Evolutionary conservation across 2,888 invertebrate species (phyloP), one percentile per base, ranked within the genome.

Genomic region (Synanthedon tipuliformis): DNA sequence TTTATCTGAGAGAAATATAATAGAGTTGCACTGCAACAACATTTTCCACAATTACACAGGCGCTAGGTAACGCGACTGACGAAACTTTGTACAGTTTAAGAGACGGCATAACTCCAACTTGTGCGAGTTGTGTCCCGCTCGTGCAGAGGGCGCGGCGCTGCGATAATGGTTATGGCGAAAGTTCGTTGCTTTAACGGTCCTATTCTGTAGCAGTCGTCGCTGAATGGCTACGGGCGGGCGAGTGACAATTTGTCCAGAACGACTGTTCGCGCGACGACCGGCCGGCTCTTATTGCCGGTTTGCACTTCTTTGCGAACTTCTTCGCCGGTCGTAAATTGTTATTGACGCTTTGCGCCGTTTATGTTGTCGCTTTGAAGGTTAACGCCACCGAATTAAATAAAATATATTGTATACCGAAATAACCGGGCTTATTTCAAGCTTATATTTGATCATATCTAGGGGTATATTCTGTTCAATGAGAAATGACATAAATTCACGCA

Each of bases 101-200:
- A 45, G 45, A 13, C 45, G 15, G n/a, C 41, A 27, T 50, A 40
- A 40, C 48, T 52, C 49, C 52, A 64, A 65, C 66, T 75, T 70
- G 64, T 54, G 52, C 73, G 74, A 63, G 55, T 61, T 55, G 54
- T 59, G 63, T 62, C 65, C 69, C 59, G 34, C 34, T 34, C 34
- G 34, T 34, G 34, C 34, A 34, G 10, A 34, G 76, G 75, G 73
- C 80, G 78, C 75, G 75, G 70, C 64, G 63, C 75, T 69, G 78
- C 71, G 82, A 80, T 81, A 83, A 83, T 83, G 85, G 81, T 86
- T 84, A 87, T 85, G 78, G 79, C 64, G 51, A 75, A 86, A 86
- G 75, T 87, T 85, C 66, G 63, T 68, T 71, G 69, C 74, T 68
- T 68, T 68, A 71, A 75, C 73, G 65, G 71, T 65, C 65, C 67